Percentiles rank a stretch among this genome's conserved stretches.
Conservation (phyloP, 2,797 vertebrate genomes). For the Hypotaenidia philippensis region DNA sequence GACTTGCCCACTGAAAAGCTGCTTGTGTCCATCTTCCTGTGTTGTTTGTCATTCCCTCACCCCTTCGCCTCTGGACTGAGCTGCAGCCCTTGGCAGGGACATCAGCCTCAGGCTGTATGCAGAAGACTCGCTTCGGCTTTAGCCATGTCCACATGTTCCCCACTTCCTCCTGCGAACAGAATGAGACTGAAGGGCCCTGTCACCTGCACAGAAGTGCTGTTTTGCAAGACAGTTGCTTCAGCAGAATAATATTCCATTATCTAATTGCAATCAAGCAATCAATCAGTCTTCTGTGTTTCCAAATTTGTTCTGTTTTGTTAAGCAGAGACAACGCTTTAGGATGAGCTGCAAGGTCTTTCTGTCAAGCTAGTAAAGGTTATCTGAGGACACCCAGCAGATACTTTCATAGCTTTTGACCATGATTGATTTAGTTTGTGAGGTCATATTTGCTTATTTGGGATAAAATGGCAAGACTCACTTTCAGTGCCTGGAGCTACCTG, state of each 20-base stretch:
- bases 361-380: background rate
- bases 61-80: background rate
- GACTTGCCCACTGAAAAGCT: background rate
- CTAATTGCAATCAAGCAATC: constrained; percentile 10
- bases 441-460: background rate
- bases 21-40: background rate
- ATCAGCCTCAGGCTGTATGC: background rate
- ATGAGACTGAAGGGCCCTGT: background rate
- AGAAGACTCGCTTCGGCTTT: accelerated
- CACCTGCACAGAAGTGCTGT: accelerated
- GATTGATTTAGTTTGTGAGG: background rate
- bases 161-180: background rate
- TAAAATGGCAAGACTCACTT: background rate
- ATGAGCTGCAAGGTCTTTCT: background rate
- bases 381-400: background rate
- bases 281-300: background rate
- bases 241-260: background rate
- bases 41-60: background rate
- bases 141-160: accelerated
- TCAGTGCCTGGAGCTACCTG: background rate
- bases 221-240: background rate
- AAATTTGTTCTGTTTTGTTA: background rate
- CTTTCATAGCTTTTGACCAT: background rate
- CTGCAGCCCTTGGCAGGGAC: accelerated
- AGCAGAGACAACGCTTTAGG: background rate